These are phyloP conservation scores for Yponomeuta plumbellus DNA, from an alignment of 2,888 invertebrate genomes.

Conservation along the genomic window DNA sequence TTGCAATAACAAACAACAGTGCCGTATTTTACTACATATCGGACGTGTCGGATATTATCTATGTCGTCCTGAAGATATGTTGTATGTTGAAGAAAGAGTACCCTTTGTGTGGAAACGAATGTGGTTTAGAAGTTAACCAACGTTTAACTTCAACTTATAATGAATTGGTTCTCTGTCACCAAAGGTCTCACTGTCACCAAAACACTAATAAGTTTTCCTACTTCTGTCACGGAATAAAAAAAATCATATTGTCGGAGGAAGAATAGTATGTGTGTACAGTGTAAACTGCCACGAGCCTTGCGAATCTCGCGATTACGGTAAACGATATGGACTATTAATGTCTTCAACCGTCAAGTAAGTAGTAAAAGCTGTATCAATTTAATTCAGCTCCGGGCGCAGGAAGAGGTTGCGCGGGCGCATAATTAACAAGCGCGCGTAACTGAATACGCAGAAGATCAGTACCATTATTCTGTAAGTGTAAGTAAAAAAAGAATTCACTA, in stretches of 20 bases:
- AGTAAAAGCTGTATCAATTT: constrained; percentile 38
- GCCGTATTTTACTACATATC: not conserved
- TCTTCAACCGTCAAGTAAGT: constrained; percentile 19
- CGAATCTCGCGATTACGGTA: not conserved
- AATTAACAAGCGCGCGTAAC: constrained; percentile 11
- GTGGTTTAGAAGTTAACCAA: not conserved
- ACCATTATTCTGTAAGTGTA: not conserved
- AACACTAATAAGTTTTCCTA: too few relatives aligned
- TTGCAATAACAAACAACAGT: not conserved
- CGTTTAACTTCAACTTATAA: too few relatives aligned
- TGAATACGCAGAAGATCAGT: not conserved
- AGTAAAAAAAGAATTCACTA: too few relatives aligned
- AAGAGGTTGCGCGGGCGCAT: constrained; percentile 36
- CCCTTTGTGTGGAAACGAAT: not conserved
- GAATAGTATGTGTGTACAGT: not conserved
- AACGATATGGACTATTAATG: constrained; percentile 2
- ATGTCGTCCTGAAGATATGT: not conserved
- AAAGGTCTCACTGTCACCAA: too few relatives aligned
- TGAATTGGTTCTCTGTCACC: too few relatives aligned
- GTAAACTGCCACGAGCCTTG: not conserved
- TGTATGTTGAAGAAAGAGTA: not conserved
- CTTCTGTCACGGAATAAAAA: not conserved
- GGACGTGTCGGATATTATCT: not conserved
- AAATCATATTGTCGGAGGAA: not conserved
- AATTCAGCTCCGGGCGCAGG: constrained; percentile 26